Base-by-base conservation (phyloP, 2,888 invertebrate genomes). In the Eupithecia centaureata region DNA sequence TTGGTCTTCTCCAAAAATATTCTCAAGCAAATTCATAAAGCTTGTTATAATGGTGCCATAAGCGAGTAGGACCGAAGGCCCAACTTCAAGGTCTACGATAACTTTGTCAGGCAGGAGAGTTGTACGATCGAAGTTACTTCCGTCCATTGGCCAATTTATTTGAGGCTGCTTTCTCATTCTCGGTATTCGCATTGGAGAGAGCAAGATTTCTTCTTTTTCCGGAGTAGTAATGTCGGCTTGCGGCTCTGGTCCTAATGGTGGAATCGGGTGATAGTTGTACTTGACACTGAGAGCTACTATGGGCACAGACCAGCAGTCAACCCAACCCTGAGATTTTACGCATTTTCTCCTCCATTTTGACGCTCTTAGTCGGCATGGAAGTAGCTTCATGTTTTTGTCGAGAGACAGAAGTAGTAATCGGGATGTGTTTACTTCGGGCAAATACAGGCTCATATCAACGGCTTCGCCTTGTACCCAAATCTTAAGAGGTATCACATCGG, bases 1-100 rank as follows among this genome's bases (percentile, higher is more conserved):
- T 89, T 99, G 99, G 92, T 98, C 97, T 88, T 98, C 98, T 0
- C 99, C 99, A 86, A 99, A 98, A 76, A 99, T 98, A 83, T 99
- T 99, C 91, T 99, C 99, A 86, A 98, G 96, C 52, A 98, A 94
- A 89, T 97, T 96, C 82, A 98, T 95, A 79, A 99, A 97, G 84
- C 97, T 97, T 65, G 97, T 95, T 35, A 99, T 94, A 8, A 99
- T 95, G 22, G 98, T 96, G 3, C 99, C 99, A 82, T 98, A 99
- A 0, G 99, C 94, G 78, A 97, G 95, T 7, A 99, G 90, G 33
- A 98, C 96, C 0, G 99, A 99, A 0, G 99, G 98, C 0, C 98
- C 98, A 35, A 99, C 97, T 92, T 99, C 98, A 28, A 99, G 92
- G 81, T 99, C 99, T 0, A 99, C 95, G 70, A 96, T 96, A 0